phyloP scores from a whole-genome alignment of 2,113 vertebrate genomes.

The Eulemur macaco region DNA sequence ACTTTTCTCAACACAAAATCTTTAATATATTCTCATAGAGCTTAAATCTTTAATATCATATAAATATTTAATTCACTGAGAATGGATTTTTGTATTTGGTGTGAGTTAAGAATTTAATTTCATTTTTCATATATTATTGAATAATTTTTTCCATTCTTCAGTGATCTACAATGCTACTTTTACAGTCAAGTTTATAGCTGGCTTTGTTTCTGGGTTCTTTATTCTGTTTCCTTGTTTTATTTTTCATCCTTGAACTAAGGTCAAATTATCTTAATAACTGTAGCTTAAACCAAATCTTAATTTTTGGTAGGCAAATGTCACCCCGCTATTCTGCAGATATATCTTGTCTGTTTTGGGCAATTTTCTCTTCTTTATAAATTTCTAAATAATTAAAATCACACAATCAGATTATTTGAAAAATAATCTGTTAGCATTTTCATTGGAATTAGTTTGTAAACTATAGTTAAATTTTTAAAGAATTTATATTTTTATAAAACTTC shows the following conservation, averaged over 20 bases:
- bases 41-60: neutral
- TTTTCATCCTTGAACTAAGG: neutral
- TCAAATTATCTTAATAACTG: neutral
- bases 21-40: neutral
- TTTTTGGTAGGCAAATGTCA: neutral
- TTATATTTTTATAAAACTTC: neutral
- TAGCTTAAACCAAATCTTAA: neutral
- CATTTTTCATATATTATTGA: neutral
- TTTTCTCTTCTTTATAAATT: neutral
- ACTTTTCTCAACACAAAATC: neutral
- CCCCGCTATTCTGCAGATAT: neutral
- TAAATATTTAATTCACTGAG: neutral
- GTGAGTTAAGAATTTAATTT: neutral
- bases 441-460: neutral
- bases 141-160: neutral
- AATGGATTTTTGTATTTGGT: neutral
- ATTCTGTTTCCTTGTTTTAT: neutral
- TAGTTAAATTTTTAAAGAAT: neutral
- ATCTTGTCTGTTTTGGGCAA: neutral
- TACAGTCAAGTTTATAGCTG: neutral
- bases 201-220: neutral
- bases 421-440: neutral
- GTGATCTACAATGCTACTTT: neutral
- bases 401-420: neutral
- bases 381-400: neutral